These are phyloP conservation scores for Agrochola macilenta DNA, from an alignment of 2,888 invertebrate genomes.

Conservation along the genomic window DNA sequence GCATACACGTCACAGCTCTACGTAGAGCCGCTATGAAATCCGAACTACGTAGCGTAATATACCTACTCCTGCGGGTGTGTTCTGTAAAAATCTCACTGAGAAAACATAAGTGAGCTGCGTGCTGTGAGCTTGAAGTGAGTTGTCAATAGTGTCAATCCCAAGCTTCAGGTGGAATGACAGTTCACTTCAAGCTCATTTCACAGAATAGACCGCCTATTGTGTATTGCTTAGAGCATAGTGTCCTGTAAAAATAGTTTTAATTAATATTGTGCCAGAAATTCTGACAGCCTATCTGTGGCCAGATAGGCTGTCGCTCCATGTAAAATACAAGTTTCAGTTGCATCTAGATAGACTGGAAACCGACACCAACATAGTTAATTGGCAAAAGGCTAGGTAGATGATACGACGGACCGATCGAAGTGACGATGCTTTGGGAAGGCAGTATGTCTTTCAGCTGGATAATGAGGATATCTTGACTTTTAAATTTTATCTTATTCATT, in stretches of 20 bases:
- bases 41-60: neutral
- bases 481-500: neutral
- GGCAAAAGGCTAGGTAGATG: neutral
- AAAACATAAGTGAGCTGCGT: neutral
- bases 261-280: neutral
- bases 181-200: neutral
- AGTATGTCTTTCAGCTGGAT: neutral
- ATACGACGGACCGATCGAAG: neutral
- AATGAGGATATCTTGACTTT: neutral
- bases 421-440: neutral
- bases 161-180: neutral
- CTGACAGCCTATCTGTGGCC: too few relatives aligned
- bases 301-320: neutral
- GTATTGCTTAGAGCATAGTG: too few relatives aligned
- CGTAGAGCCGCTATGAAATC: conserved; percentile 23
- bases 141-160: neutral
- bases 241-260: neutral
- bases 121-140: neutral
- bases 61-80: neutral
- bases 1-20: conserved; percentile 50
- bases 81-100: neutral
- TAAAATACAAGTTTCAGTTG: too few relatives aligned
- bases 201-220: neutral
- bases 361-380: neutral
- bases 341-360: too few relatives aligned